Evolutionary conservation across 1,140 invertebrate genomes (phyloP).

Genomic region (Gonatopus flavifemur): DNA sequence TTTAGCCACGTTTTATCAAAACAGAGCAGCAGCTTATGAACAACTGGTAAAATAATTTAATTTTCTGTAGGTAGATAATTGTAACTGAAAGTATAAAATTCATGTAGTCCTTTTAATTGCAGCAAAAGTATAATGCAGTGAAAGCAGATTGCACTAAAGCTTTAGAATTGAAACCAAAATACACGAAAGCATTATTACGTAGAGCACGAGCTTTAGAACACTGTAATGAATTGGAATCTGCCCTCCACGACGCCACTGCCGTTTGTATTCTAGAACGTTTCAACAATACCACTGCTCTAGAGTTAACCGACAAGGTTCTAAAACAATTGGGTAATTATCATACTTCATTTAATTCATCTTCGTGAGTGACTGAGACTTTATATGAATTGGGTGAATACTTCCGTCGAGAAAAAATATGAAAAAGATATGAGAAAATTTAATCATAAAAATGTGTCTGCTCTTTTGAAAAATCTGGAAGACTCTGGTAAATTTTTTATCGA

Average conservation of each 20-base stretch:
- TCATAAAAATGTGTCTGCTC: too few species aligned
- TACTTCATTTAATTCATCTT: too few species aligned
- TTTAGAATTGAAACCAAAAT: constrained; percentile 82
- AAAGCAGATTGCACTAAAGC: constrained; percentile 86
- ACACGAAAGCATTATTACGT: constrained; percentile 85
- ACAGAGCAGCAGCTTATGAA: constrained; percentile 92
- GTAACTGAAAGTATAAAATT: too few species aligned
- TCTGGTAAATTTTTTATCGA: too few species aligned
- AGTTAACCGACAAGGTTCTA: constrained; percentile 82
- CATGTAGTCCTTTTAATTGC: constrained; percentile 13
- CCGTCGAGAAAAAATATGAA: too few species aligned
- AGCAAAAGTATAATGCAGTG: constrained; percentile 82
- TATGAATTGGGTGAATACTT: too few species aligned
- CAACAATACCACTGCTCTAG: constrained; percentile 73
- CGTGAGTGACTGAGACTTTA: too few species aligned
- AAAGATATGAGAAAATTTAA: too few species aligned
- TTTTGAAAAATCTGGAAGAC: too few species aligned
- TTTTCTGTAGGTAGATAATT: background rate
- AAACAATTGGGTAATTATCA: constrained; percentile 70
- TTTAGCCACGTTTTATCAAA: constrained; percentile 91
- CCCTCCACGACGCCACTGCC: constrained; percentile 89
- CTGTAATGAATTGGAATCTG: constrained; percentile 73
- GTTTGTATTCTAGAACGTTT: constrained; percentile 90
- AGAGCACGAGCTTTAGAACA: constrained; percentile 82
- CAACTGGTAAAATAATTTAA: constrained; percentile 66